Evolutionary conservation across 2,113 vertebrate genomes (phyloP).

Genomic region (Campylorhamphus procurvoides): DNA sequence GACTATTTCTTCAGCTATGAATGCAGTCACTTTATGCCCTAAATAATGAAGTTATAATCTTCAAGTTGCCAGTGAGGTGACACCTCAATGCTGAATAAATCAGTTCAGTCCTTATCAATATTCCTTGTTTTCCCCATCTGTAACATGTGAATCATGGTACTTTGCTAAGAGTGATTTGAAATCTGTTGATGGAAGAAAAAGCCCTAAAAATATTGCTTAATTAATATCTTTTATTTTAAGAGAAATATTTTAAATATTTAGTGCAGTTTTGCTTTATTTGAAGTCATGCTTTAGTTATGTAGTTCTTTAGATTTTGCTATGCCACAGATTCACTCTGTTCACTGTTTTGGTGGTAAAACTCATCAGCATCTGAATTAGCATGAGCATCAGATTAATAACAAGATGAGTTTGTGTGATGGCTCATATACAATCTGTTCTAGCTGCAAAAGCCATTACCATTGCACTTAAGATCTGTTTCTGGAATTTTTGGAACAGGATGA

Average conservation of each 20-base stretch:
- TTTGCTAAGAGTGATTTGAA: background rate
- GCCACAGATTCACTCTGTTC: background rate
- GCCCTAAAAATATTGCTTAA: background rate
- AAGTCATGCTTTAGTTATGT: fast-evolving
- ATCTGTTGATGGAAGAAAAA: background rate
- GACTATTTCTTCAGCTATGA: background rate
- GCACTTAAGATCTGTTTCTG: background rate
- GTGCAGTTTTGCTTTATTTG: background rate
- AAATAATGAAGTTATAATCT: background rate
- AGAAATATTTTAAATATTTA: background rate
- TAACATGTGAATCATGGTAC: background rate
- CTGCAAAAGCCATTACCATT: background rate
- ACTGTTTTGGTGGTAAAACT: background rate
- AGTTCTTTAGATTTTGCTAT: background rate
- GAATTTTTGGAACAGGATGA: background rate
- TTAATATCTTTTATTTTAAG: background rate
- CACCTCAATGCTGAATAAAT: background rate
- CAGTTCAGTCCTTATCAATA: background rate
- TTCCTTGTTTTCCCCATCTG: background rate
- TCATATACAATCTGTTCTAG: background rate
- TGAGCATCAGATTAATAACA: background rate
- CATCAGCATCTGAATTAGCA: background rate
- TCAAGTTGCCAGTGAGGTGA: background rate
- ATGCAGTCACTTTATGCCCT: background rate
- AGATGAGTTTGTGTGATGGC: background rate